Percentiles rank a stretch among this genome's conserved stretches.
Conservation (phyloP, 2,888 invertebrate genomes). For the Hemaris fuciformis region DNA sequence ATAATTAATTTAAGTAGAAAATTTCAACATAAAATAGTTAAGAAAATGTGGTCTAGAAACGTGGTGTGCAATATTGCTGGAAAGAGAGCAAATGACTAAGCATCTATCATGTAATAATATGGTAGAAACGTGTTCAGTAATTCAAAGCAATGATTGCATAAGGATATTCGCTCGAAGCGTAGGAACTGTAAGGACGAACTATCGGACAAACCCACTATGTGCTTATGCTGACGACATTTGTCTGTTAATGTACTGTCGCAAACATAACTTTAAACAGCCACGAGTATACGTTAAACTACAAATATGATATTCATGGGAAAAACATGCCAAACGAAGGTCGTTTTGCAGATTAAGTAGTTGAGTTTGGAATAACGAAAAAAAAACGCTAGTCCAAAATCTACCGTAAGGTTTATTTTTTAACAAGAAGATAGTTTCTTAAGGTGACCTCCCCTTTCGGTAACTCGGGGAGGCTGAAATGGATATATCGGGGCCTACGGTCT, state of each 20-base stretch:
- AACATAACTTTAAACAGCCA: neutral
- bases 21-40: too few relatives aligned
- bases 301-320: neutral
- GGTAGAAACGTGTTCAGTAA: conserved; percentile 5
- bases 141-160: conserved; percentile 24
- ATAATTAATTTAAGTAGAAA: too few relatives aligned
- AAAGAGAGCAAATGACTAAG: neutral
- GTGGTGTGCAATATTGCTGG: neutral
- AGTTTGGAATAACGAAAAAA: neutral
- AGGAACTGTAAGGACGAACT: conserved; percentile 21
- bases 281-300: neutral
- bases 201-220: conserved; percentile 11
- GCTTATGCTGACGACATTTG: conserved; percentile 1
- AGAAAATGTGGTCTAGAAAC: neutral
- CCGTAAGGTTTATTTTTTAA: too few relatives aligned
- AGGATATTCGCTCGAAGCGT: conserved; percentile 15
- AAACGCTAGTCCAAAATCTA: too few relatives aligned
- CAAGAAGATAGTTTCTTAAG: too few relatives aligned
- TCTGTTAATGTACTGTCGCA: conserved; percentile 8
- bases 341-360: neutral
- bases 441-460: too few relatives aligned
- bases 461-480: too few relatives aligned
- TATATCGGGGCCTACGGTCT: too few relatives aligned
- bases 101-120: conserved; percentile 12
- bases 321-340: neutral